These are phyloP conservation scores for Smittia aterrima DNA, from an alignment of 2,888 invertebrate genomes.

Conservation along the genomic window DNA sequence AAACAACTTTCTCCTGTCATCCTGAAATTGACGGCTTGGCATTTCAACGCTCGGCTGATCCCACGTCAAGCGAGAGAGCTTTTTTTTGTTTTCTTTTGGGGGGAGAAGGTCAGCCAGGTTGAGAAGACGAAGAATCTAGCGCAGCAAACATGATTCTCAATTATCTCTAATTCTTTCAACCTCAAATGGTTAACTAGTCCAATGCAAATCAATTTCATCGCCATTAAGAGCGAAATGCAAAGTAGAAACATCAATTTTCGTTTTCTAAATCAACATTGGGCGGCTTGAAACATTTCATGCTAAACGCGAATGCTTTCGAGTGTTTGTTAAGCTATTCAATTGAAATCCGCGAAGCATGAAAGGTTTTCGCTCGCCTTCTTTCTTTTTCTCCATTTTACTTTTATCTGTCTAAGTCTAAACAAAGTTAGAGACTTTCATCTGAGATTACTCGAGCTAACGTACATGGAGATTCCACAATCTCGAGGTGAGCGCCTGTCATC, in stretches of 20 bases:
- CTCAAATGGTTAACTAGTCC: conserved; percentile 25
- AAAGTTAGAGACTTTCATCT: conserved; percentile 6
- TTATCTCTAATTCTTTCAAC: conserved; percentile 20
- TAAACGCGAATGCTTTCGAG: not conserved
- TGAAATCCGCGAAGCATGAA: conserved; percentile 2
- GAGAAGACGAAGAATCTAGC: not conserved
- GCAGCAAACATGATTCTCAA: not conserved
- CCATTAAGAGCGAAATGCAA: conserved; percentile 1
- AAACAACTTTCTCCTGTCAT: conserved; percentile 1
- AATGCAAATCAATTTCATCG: conserved; percentile 12
- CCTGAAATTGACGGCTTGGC: not conserved
- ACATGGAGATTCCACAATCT: not conserved
- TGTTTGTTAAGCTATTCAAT: not conserved
- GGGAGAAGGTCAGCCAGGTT: not conserved
- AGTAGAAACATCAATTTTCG: not conserved
- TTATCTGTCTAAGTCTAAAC: conserved; percentile 2
- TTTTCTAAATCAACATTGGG: conserved; percentile 21
- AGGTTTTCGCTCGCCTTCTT: not conserved
- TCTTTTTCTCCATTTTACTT: not conserved
- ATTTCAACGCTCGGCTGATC: not conserved
- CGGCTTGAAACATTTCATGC: not conserved
- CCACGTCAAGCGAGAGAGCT: not conserved
- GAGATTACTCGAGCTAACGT: not conserved
- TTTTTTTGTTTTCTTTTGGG: too few relatives aligned
- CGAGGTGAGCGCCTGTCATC: too few relatives aligned